Percentiles rank a stretch among this genome's conserved stretches.
Conservation (phyloP, 2,113 vertebrate species). For the Rattus norvegicus region DNA sequence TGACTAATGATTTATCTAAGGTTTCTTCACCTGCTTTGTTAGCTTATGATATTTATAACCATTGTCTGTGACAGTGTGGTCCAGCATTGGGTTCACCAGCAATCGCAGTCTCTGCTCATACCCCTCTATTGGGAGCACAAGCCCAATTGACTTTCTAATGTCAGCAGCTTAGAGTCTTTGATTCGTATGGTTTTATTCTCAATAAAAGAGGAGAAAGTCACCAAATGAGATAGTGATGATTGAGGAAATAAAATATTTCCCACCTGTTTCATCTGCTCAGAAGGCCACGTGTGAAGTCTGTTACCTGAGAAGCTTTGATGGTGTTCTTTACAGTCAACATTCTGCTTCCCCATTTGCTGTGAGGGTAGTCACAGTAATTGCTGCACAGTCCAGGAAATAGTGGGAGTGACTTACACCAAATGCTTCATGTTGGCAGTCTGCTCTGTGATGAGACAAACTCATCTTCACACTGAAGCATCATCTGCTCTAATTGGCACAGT, state of each 20-base stretch:
- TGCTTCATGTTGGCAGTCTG: neutral
- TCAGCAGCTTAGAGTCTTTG: neutral
- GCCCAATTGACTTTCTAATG: neutral
- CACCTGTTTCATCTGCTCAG: neutral
- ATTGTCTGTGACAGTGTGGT: neutral
- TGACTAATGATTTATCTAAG: neutral
- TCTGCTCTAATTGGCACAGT: neutral
- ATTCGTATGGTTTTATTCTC: neutral
- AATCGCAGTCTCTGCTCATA: neutral
- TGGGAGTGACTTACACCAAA: neutral
- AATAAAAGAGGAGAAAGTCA: neutral
- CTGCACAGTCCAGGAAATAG: neutral
- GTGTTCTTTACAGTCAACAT: neutral
- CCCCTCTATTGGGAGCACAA: neutral
- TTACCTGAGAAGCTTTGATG: neutral
- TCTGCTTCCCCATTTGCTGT: neutral
- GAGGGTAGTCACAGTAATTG: neutral
- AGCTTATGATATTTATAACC: neutral
- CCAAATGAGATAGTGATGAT: constrained; percentile 1
- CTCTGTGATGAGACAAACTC: neutral
- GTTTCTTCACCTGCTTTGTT: neutral
- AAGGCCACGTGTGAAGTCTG: neutral
- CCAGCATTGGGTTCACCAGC: neutral
- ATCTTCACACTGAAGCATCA: neutral
- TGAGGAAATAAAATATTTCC: neutral